Base-by-base conservation (phyloP, 2,888 invertebrate species). In the Drosophila paramelanica region DNA sequence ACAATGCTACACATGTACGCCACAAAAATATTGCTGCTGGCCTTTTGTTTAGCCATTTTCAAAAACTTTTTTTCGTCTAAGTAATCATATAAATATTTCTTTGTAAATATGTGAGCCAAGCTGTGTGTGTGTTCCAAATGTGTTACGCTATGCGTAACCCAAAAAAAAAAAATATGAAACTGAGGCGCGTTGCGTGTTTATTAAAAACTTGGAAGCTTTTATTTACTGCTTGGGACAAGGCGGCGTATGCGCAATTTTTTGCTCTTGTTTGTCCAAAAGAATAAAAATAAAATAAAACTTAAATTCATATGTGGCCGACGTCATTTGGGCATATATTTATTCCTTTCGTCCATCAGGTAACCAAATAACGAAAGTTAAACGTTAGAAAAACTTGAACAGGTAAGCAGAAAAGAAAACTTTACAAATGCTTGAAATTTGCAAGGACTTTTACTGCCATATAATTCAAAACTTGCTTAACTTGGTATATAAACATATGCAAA, bases 11-110 rank as follows among this genome's bases (percentile, higher is more conserved):
- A 71, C 58, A 65, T 58, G 52, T 49, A 33, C 33, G 69, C 17
- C 62, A 74, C 59, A 46, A 62, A 45, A 61, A 67, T 76, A 73
- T 69, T 62, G 60, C 45, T 50, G 64, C 49, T 53, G 51, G 33
- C 27, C 55, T 25, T 73, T 78, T 77, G 50, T 66, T 78, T 71
- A 65, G 61, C 50, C 60, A 57, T 60, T 73, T 79, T 69, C 46
- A 56, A 67, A 62, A 74, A 69, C 67, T 64, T 73, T 81, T 64
- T 65, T 62, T 51, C 59, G 50, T 67, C 69, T 61, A 69, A 74
- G 77, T 87, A 87, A 85, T 84, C 88, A 85, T 84, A 85, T 87
- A 84, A 84, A 84, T 81, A 84, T 85, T 77, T 72, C 58, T 67
- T 67, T 67, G 69, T 58, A 55, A 75, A 27, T 68, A 72, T 69